Evolutionary conservation across 2,797 vertebrate genomes (phyloP).

Genomic region (Molossus alvarezi): DNA sequence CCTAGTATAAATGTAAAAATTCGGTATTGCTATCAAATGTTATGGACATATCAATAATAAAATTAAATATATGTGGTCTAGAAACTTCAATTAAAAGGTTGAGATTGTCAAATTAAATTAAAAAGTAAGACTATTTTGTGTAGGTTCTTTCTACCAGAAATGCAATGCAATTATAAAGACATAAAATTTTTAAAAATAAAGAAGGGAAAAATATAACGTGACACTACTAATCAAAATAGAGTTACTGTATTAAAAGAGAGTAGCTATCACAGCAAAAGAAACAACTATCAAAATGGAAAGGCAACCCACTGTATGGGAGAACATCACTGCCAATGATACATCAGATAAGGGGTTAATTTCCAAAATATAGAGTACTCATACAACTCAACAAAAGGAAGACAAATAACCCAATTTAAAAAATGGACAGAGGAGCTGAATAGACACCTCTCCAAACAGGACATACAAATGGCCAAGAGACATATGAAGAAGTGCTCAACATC

Average conservation of each 20-base stretch:
- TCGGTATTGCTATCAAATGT: not conserved
- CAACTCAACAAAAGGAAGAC: too few relatives aligned
- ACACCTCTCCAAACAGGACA: too few relatives aligned
- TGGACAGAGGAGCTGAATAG: too few relatives aligned
- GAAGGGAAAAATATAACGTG: not conserved
- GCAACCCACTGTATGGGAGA: too few relatives aligned
- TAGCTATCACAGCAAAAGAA: not conserved
- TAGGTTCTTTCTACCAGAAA: not conserved
- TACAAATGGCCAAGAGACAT: too few relatives aligned
- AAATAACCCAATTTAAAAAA: too few relatives aligned
- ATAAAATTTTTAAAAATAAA: not conserved
- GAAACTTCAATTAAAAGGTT: not conserved
- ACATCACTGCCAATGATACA: too few relatives aligned
- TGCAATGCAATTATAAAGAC: not conserved
- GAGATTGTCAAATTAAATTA: not conserved
- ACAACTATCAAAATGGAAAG: too few relatives aligned
- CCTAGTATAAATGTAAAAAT: not conserved
- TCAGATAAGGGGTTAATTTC: too few relatives aligned
- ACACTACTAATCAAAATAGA: not conserved
- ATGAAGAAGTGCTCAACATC: too few relatives aligned
- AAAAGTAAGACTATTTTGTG: not conserved
- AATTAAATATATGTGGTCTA: not conserved
- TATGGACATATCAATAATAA: not conserved
- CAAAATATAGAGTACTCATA: too few relatives aligned
- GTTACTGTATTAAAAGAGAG: not conserved